Evolutionary conservation across 2,113 vertebrate species (phyloP).

Genomic region (human): GRCh38 chr4:73288501-73289000

Average conservation of each 20-base stretch:
- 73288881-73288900: neutral
- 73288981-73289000: neutral
- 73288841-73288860: neutral
- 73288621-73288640: neutral
- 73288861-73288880: neutral
- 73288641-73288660: neutral
- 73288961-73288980: neutral
- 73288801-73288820: neutral
- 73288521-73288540: neutral
- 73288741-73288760: neutral
- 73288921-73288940: neutral
- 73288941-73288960: neutral
- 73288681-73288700: neutral
- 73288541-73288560: neutral
- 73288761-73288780: no score
- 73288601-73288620: neutral
- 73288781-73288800: neutral
- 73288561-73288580: neutral
- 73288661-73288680: neutral
- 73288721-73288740: neutral
- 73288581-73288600: neutral
- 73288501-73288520: neutral
- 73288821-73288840: neutral
- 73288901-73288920: neutral
- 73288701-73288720: neutral